Evolutionary conservation across 2,888 invertebrate species (phyloP), one percentile per base, ranked within the genome.

Genomic region (Dolichopus griseipennis): DNA sequence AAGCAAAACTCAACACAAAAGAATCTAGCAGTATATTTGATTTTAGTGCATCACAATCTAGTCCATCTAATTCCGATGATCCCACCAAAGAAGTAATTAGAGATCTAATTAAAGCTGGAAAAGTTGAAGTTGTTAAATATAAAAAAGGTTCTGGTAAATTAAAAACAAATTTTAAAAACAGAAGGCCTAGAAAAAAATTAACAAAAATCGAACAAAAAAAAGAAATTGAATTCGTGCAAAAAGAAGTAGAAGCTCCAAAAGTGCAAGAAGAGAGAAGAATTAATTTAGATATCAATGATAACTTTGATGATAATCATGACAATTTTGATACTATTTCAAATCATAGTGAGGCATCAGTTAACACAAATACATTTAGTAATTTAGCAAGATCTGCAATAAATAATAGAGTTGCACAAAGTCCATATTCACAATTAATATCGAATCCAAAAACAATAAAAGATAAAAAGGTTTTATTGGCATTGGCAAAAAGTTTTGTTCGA

Each of bases 1-100:
- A 41, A 41, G 8, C 2, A 41, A 41, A 41, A 41, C 2, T 27
- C 27, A 5, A n/a, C n/a, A n/a, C n/a, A n/a, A n/a, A n/a, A 27
- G 5, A 27, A 27, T 27, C 27, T 41, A 1, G 5, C 15, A 52
- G 52, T n/a, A 18, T 52, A 12, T 52, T 52, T 18, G 52, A 52
- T 52, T 52, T 52, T 52, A 52, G 12, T 52, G 52, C 52, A 52
- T 52, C 52, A 52, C 52, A 52, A 52, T 52, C 52, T n/a, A 52
- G 52, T 52, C 52, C 52, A 12, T 52, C 52, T 18, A 52, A 52
- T n/a, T 52, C 52, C 4, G 52, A 52, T 18, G 52, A 52, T n/a
- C 52, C 52, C 18, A 52, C 52, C n/a, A 52, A 52, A 52, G 18
- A 52, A 18, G 18, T 52, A 18, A 52, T 52, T 18, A 7, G 6